Base-by-base conservation (phyloP, 2,113 vertebrate species). In the Lampris megalopsis region DNA sequence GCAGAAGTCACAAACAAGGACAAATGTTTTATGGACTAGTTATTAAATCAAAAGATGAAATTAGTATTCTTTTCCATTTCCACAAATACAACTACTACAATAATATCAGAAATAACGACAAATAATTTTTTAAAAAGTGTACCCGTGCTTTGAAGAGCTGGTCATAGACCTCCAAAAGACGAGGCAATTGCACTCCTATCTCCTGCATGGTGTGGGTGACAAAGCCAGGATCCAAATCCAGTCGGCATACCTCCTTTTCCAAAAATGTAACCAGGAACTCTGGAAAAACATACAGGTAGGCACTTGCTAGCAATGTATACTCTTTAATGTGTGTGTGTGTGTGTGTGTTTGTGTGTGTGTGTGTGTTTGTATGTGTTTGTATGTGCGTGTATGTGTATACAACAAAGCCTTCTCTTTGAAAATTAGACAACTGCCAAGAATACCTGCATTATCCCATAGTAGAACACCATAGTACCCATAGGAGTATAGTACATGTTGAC, bases 61-160 rank as follows among this genome's bases (percentile, higher is more conserved):
- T 11, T 62, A 10, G 5, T 11, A 5, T 13, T 40, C 11, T 60
- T 41, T 11, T 3, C 10, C 24, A 24, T 24, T 24, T 24, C 24
- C 24, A 24, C 24, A 24, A 24, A 24, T 24, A 24, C 24, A 24
- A 24, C 24, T 24, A 24, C 24, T 24, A 24, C 24, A 24, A 24
- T 24, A 24, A 24, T 24, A 24, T 24, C 24, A 24, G 24, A 24
- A 24, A 24, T 24, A 24, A 24, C 24, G 24, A 24, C 24, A 24
- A 24, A 24, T 24, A 24, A 24, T 24, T 24, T 24, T 24, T 24
- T 24, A 24, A 24, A 24, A 0, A 24, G 54, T 57, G 90, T 95
- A 98, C 98, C 95, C 96, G 92, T 49, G 95, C 95, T 93, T 98
- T 98, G 88, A 99, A 98, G 67, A 98, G 94, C 6, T 98, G 96